phyloP scores from a whole-genome alignment of 2,888 invertebrate genomes.

The Isoperla grammatica region DNA sequence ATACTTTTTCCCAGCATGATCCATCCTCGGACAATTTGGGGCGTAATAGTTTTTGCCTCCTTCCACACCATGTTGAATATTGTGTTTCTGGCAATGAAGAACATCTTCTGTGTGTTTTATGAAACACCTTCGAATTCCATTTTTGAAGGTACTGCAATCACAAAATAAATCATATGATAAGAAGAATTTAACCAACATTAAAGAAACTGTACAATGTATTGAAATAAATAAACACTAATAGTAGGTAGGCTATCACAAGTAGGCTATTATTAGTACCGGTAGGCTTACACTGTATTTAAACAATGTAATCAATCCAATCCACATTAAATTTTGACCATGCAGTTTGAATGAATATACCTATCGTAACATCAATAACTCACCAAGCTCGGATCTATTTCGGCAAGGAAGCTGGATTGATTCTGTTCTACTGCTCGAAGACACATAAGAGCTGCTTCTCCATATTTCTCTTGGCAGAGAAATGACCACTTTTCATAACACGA shows the following conservation, averaged over 20 bases:
- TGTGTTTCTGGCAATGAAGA: slow-evolving; percentile 50
- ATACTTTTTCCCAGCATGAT: not conserved
- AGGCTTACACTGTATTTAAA: no score
- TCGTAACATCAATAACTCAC: no score
- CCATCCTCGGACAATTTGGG: slow-evolving; percentile 12
- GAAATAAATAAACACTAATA: no score
- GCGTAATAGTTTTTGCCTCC: slow-evolving; percentile 9
- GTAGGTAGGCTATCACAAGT: no score
- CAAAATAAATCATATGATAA: slow-evolving; percentile 7
- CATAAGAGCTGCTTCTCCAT: slow-evolving; percentile 55
- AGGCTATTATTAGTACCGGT: no score
- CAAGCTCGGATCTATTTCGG: slow-evolving; percentile 56
- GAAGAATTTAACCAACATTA: slow-evolving; percentile 8
- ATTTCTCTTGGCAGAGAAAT: slow-evolving; percentile 54
- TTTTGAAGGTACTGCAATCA: slow-evolving; percentile 39
- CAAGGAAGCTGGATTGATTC: slow-evolving; percentile 54
- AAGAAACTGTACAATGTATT: slow-evolving; percentile 2
- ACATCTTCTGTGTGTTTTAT: slow-evolving; percentile 50
- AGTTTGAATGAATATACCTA: no score
- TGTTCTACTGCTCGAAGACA: slow-evolving; percentile 59
- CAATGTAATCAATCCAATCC: no score
- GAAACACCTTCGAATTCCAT: slow-evolving; percentile 40
- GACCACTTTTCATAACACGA: slow-evolving; percentile 54
- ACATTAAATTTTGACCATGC: no score
- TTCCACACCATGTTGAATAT: slow-evolving; percentile 18